Conservation (phyloP, 2,113 vertebrate species). For the Actinemys pallida region DNA sequence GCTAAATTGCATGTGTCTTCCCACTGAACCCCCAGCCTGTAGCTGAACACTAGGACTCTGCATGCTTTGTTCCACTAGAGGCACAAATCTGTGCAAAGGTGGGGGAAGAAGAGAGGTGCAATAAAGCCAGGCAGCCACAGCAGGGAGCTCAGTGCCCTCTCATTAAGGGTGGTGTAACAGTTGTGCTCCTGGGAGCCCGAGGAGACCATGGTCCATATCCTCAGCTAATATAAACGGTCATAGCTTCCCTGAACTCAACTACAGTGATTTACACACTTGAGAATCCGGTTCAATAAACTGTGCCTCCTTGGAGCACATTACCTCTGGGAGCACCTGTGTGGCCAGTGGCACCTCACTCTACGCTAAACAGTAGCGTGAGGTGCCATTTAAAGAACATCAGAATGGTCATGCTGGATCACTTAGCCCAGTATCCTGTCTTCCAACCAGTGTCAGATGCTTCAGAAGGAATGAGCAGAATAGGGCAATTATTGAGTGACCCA, state of each 20-base stretch:
- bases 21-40: neutral
- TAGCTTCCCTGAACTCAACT: neutral
- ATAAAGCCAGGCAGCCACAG: neutral
- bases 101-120: neutral
- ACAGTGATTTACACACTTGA: neutral
- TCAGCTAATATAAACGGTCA: neutral
- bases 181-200: neutral
- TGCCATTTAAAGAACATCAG: too few species aligned
- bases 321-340: too few species aligned
- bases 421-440: too few species aligned
- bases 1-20: neutral
- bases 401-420: too few species aligned
- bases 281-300: neutral
- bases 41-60: neutral
- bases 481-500: too few species aligned
- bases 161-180: neutral
- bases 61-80: neutral
- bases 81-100: neutral
- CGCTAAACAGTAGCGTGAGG: neutral
- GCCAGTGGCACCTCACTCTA: neutral
- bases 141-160: neutral
- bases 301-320: neutral
- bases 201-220: neutral
- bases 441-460: too few species aligned
- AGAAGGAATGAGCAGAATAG: too few species aligned